A percentile compares a stretch with the other conserved stretches of the same genome.
Evolutionary conservation across 2,888 invertebrate genomes (phyloP).

Genomic region (Lasioglossum villosulum): DNA sequence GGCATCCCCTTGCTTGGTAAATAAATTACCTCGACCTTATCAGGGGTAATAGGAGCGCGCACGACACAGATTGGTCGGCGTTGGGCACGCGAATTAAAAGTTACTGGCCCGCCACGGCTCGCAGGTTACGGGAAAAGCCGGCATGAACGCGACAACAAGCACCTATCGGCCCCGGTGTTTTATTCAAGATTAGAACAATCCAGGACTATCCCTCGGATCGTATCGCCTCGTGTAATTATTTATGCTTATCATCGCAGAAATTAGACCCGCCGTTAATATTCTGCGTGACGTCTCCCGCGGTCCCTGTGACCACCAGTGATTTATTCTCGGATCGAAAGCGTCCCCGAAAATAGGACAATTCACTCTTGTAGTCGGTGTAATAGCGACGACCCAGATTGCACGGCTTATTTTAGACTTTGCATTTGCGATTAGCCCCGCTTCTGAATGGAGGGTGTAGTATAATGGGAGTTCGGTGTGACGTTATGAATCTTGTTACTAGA

Average conservation of each 20-base stretch:
- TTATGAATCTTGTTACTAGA: not conserved
- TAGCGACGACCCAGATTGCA: not conserved
- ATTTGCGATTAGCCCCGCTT: not conserved
- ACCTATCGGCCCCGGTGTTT: conserved; percentile 15
- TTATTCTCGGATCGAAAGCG: not conserved
- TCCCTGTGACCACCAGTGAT: not conserved
- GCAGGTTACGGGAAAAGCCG: conserved; percentile 39
- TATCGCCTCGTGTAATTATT: conserved; percentile 32
- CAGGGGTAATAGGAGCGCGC: conserved; percentile 83
- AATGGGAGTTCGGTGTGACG: not conserved
- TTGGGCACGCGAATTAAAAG: conserved; percentile 84
- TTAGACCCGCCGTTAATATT: not conserved
- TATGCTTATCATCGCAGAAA: conserved; percentile 5
- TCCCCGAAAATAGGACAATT: conserved; percentile 9
- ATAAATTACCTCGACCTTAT: conserved; percentile 84
- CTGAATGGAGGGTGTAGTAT: not conserved
- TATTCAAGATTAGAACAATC: conserved; percentile 16
- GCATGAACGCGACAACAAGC: not conserved
- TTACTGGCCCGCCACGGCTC: conserved; percentile 70
- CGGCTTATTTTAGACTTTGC: conserved; percentile 3
- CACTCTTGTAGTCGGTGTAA: not conserved
- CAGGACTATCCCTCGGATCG: conserved; percentile 10
- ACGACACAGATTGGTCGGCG: conserved; percentile 84
- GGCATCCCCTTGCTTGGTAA: conserved; percentile 82
- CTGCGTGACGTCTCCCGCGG: not conserved